Conservation (phyloP, 2,113 vertebrate species). For the Sitta europaea region DNA sequence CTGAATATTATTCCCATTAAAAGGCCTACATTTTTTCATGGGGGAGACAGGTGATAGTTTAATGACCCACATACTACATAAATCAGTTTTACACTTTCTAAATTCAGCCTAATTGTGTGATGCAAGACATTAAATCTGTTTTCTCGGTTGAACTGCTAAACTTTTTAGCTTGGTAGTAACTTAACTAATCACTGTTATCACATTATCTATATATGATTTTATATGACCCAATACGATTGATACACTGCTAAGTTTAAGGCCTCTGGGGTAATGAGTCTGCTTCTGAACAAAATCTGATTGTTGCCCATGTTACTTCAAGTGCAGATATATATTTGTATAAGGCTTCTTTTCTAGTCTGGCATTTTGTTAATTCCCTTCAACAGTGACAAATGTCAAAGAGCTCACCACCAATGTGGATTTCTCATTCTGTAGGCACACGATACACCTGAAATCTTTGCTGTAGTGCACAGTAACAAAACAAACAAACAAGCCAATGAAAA, state of each 20-base stretch:
- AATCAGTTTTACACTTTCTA: background rate
- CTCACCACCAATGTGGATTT: background rate
- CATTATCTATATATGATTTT: background rate
- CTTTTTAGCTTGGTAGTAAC: background rate
- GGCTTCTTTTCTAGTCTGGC: background rate
- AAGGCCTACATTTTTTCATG: background rate
- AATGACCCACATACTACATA: background rate
- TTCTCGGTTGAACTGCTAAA: background rate
- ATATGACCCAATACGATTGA: fast-evolving
- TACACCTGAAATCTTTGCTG: background rate
- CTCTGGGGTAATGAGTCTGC: background rate
- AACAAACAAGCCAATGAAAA: background rate
- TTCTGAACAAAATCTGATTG: background rate
- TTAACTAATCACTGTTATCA: background rate
- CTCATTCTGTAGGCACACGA: background rate
- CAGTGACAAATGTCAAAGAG: background rate
- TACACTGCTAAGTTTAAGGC: background rate
- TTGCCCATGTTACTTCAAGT: background rate
- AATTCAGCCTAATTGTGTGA: background rate
- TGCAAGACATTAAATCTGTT: background rate
- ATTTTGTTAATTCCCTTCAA: background rate
- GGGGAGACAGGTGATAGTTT: background rate
- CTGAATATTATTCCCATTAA: background rate
- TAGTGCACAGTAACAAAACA: background rate
- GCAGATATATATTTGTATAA: background rate